Conservation (phyloP, 2,888 invertebrate genomes). For the Unio delphinus region DNA sequence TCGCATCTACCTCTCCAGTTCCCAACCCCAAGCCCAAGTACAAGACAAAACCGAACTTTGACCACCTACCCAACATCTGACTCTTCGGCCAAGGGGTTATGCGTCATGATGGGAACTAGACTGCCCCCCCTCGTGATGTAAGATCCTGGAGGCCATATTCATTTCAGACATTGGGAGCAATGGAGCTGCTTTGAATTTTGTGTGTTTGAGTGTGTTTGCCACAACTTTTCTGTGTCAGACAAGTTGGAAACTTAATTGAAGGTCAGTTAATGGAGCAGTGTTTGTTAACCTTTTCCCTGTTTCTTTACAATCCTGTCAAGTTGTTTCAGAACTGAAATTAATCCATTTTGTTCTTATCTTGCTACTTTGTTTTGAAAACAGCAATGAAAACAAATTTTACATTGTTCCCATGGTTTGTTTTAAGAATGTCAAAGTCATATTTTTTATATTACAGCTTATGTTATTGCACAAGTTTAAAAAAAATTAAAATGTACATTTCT, state of each 20-base stretch:
- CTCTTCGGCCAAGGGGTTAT: slow-evolving; percentile 67
- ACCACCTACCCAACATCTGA: slow-evolving; percentile 64
- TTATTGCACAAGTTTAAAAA: too few species aligned
- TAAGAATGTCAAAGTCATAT: not conserved
- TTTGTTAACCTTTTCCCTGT: too few species aligned
- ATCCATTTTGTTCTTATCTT: too few species aligned
- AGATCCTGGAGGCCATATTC: slow-evolving; percentile 58
- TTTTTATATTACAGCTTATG: not conserved
- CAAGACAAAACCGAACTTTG: slow-evolving; percentile 21
- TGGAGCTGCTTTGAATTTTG: slow-evolving; percentile 29
- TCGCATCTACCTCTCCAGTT: slow-evolving; percentile 54
- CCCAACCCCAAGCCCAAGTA: slow-evolving; percentile 44
- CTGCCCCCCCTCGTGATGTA: slow-evolving; percentile 24
- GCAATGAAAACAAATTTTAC: not conserved
- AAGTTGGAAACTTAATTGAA: not conserved
- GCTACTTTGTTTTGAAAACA: not conserved
- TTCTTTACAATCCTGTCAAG: too few species aligned
- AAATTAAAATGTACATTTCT: too few species aligned
- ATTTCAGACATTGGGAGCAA: slow-evolving; percentile 43
- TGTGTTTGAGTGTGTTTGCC: slow-evolving; percentile 16
- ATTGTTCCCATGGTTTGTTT: too few species aligned
- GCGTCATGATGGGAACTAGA: slow-evolving; percentile 59
- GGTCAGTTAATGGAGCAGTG: too few species aligned
- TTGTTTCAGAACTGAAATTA: too few species aligned
- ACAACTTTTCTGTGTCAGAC: not conserved